These are phyloP conservation scores for Eilema caniola DNA, from an alignment of 2,888 invertebrate genomes.

Conservation along the genomic window DNA sequence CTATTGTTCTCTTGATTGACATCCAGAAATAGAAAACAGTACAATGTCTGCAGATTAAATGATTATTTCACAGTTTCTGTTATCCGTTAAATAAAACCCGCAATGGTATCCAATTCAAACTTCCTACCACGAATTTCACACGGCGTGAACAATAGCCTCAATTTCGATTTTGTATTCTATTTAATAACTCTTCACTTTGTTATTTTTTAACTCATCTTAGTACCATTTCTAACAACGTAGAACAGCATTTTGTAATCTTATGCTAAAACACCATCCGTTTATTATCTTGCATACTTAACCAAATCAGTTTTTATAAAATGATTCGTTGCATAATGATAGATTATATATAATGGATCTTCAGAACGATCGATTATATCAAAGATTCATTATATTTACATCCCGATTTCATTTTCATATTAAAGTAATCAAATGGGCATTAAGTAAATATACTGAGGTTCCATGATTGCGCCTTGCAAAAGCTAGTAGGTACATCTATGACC, in stretches of 20 bases:
- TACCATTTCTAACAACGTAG: slow-evolving; percentile 30
- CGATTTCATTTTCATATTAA: slow-evolving; percentile 11
- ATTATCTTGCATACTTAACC: slow-evolving; percentile 11
- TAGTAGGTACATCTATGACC: slow-evolving; percentile 47
- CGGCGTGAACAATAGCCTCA: slow-evolving; percentile 64
- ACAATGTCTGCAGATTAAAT: slow-evolving; percentile 39
- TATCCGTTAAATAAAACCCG: slow-evolving; percentile 53
- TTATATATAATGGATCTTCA: slow-evolving; percentile 3
- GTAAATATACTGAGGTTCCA: slow-evolving; percentile 29
- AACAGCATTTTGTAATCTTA: slow-evolving; percentile 29
- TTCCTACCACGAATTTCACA: slow-evolving; percentile 62
- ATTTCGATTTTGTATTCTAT: slow-evolving; percentile 58
- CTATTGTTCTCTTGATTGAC: slow-evolving; percentile 21
- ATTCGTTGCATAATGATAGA: not conserved
- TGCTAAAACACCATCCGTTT: slow-evolving; percentile 16
- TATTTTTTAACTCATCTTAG: slow-evolving; percentile 37
- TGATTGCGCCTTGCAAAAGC: slow-evolving; percentile 46
- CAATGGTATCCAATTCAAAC: slow-evolving; percentile 55
- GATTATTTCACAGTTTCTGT: slow-evolving; percentile 50
- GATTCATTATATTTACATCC: slow-evolving; percentile 20
- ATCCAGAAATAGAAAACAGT: slow-evolving; percentile 27
- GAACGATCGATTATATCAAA: not conserved
- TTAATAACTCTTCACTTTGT: slow-evolving; percentile 54
- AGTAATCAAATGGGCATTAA: slow-evolving; percentile 57
- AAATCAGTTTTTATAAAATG: not conserved